phyloP scores from a whole-genome alignment of 2,113 vertebrate species.

The Labeo rohita region DNA sequence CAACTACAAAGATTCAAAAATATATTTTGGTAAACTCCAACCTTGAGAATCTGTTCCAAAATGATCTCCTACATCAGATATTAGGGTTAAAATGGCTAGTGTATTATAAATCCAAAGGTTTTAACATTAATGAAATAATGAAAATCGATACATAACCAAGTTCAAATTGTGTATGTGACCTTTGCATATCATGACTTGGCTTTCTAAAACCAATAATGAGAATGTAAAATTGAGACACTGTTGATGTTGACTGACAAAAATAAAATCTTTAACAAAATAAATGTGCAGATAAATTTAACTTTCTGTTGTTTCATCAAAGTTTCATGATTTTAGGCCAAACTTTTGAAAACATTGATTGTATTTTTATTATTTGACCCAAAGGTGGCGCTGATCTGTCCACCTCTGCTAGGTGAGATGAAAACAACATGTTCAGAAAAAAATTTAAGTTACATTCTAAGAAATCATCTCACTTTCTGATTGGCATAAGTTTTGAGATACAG shows the following conservation, averaged over 20 bases:
- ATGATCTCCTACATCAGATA: neutral
- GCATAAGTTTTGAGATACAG: neutral
- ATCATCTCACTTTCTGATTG: neutral
- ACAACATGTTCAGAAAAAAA: too few species aligned
- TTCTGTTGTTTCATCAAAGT: neutral
- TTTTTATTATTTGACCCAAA: neutral
- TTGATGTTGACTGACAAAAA: neutral
- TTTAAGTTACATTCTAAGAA: neutral
- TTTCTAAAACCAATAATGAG: neutral
- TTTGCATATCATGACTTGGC: neutral
- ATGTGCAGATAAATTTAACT: neutral
- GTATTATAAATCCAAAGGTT: neutral
- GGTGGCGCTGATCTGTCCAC: neutral
- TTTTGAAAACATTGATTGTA: neutral
- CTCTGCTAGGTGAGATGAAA: neutral
- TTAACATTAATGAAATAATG: neutral
- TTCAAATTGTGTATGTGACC: neutral
- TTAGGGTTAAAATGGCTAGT: neutral
- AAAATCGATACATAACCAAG: neutral
- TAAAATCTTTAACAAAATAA: neutral
- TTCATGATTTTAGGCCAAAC: neutral
- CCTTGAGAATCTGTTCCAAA: neutral
- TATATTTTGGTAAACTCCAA: neutral
- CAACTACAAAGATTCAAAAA: neutral
- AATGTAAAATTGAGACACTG: neutral